Conservation (phyloP, 1,140 invertebrate species). For the Neoseiulus cucumeris region DNA sequence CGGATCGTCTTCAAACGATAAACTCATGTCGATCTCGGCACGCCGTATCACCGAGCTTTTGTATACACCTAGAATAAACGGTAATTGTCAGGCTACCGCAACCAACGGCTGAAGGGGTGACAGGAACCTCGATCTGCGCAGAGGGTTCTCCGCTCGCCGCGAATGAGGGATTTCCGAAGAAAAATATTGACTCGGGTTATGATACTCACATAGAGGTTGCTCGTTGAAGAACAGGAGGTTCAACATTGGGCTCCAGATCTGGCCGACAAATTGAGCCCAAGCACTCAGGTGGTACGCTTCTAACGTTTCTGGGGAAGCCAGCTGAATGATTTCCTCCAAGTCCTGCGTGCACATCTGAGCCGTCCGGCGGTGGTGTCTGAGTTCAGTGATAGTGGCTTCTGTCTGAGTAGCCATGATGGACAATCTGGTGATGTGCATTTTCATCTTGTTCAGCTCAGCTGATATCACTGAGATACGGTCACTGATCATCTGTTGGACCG, state of each 20-base stretch:
- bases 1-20: not conserved
- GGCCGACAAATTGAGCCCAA: not conserved
- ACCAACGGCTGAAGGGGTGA: too few species aligned
- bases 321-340: not conserved
- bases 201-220: not conserved
- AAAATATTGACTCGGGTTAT: too few species aligned
- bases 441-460: not conserved
- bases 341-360: not conserved
- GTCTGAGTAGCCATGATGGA: not conserved
- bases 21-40: not conserved
- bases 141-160: too few species aligned
- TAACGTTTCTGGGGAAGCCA: not conserved
- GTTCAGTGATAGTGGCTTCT: not conserved
- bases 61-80: not conserved
- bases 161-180: too few species aligned
- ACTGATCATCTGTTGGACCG: not conserved
- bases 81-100: too few species aligned
- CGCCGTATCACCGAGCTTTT: not conserved
- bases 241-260: constrained; percentile 3
- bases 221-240: not conserved
- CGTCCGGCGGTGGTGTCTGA: not conserved
- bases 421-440: not conserved
- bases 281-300: not conserved
- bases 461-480: not conserved
- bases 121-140: too few species aligned